Conservation (phyloP, 2,888 invertebrate genomes). For the Stratiomys singularior region DNA sequence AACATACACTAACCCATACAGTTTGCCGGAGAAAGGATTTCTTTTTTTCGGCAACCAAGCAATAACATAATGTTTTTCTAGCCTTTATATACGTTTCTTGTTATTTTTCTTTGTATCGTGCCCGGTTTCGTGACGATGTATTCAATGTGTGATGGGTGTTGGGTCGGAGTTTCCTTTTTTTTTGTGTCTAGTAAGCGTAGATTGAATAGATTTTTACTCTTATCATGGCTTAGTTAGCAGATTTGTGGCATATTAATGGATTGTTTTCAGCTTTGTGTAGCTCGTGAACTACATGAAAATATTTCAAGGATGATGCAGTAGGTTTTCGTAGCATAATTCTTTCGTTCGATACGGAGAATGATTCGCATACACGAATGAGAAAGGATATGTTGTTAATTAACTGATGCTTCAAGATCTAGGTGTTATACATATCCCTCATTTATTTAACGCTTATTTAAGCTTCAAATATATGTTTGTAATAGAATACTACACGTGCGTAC, state of each 20-base stretch:
- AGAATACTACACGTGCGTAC: too few relatives aligned
- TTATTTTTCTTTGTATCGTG: neutral
- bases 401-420: too few relatives aligned
- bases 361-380: too few relatives aligned
- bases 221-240: constrained; percentile 36
- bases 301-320: too few relatives aligned
- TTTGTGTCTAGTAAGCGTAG: constrained; percentile 1
- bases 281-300: too few relatives aligned
- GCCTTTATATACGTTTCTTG: neutral
- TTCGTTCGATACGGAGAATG: too few relatives aligned
- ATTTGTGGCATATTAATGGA: constrained; percentile 41
- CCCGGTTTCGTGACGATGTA: neutral
- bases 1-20: neutral
- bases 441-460: too few relatives aligned
- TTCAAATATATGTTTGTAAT: too few relatives aligned
- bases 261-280: constrained; percentile 25
- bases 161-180: neutral
- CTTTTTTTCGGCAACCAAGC: neutral
- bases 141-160: neutral
- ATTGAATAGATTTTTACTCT: constrained; percentile 35
- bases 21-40: neutral
- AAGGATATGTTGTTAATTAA: too few relatives aligned
- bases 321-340: too few relatives aligned
- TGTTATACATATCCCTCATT: too few relatives aligned
- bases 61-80: constrained; percentile 11